phyloP scores from a whole-genome alignment of 53 echinoderm and acorn worm genomes.

The Antedon mediterranea region DNA sequence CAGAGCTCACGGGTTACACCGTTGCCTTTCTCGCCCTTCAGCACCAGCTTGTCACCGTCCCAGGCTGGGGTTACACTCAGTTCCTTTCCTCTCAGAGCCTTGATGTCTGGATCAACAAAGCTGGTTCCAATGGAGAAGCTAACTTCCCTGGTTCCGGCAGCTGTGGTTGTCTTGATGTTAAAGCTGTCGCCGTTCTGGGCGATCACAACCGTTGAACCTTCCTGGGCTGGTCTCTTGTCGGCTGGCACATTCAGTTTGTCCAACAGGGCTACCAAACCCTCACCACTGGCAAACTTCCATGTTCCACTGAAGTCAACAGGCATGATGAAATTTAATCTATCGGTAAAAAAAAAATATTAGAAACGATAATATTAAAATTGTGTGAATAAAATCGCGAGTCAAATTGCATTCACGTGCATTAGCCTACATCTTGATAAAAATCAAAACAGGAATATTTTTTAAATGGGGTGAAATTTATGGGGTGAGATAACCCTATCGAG shows the following conservation, averaged over 20 bases:
- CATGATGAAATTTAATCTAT: neutral
- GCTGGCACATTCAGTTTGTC: slow-evolving; percentile 33
- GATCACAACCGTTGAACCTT: slow-evolving; percentile 55
- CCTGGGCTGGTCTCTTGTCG: slow-evolving; percentile 17
- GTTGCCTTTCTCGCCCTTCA: slow-evolving; percentile 47
- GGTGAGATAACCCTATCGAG: neutral
- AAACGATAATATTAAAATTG: too few species aligned
- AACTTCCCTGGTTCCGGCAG: neutral
- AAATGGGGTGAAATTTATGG: too few species aligned
- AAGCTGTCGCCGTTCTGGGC: slow-evolving; percentile 43
- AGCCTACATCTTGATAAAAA: too few species aligned
- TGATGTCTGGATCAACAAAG: slow-evolving; percentile 45
- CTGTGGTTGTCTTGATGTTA: slow-evolving; percentile 34
- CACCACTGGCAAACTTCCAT: slow-evolving; percentile 26
- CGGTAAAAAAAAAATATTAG: too few species aligned
- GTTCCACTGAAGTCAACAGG: slow-evolving; percentile 18
- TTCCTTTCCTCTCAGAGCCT: slow-evolving; percentile 39
- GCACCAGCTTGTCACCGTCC: slow-evolving; percentile 50
- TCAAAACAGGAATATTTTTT: too few species aligned
- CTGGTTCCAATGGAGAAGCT: slow-evolving; percentile 25
- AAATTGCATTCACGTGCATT: too few species aligned
- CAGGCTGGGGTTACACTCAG: slow-evolving; percentile 46
- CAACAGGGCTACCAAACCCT: slow-evolving; percentile 21
- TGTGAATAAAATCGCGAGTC: too few species aligned
- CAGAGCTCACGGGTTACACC: slow-evolving; percentile 38